Conservation (phyloP, 1,140 invertebrate species). For the Triops cancriformis region DNA sequence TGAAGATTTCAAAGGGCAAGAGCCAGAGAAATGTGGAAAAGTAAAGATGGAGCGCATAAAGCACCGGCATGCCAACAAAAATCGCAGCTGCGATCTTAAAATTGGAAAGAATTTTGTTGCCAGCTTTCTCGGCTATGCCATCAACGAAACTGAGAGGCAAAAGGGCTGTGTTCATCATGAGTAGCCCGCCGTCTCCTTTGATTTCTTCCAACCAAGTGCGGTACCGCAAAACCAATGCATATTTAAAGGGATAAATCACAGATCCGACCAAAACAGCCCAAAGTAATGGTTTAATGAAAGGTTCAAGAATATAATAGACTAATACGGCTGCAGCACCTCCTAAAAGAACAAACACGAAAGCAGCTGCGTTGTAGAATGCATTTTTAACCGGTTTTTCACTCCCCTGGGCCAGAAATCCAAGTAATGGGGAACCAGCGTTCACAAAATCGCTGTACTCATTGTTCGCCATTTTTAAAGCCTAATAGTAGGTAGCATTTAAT, state of each 20-base stretch:
- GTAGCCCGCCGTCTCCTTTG: constrained; percentile 42
- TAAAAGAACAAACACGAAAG: constrained; percentile 56
- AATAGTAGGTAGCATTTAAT: no score
- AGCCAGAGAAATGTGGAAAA: constrained; percentile 30
- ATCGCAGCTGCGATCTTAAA: constrained; percentile 29
- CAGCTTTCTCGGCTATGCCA: constrained; percentile 59
- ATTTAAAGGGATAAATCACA: constrained; percentile 80
- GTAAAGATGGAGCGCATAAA: constrained; percentile 38
- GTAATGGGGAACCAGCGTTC: constrained; percentile 29
- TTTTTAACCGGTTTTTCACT: constrained; percentile 77
- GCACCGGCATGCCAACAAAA: constrained; percentile 36
- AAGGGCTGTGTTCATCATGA: constrained; percentile 56
- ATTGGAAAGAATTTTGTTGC: constrained; percentile 39
- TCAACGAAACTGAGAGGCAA: constrained; percentile 65
- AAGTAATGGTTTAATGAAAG: constrained; percentile 82
- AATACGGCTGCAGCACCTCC: constrained; percentile 61
- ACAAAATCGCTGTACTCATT: constrained; percentile 29
- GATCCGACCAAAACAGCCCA: constrained; percentile 90
- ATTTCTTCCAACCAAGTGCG: constrained; percentile 37
- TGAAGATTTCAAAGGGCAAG: background rate
- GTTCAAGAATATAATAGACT: constrained; percentile 73
- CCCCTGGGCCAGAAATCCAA: constrained; percentile 41
- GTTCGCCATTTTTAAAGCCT: constrained; percentile 17
- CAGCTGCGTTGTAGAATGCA: constrained; percentile 75
- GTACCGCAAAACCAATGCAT: constrained; percentile 53